Evolutionary conservation across 2,888 invertebrate genomes (phyloP).

Genomic region (Cheilosia variabilis): DNA sequence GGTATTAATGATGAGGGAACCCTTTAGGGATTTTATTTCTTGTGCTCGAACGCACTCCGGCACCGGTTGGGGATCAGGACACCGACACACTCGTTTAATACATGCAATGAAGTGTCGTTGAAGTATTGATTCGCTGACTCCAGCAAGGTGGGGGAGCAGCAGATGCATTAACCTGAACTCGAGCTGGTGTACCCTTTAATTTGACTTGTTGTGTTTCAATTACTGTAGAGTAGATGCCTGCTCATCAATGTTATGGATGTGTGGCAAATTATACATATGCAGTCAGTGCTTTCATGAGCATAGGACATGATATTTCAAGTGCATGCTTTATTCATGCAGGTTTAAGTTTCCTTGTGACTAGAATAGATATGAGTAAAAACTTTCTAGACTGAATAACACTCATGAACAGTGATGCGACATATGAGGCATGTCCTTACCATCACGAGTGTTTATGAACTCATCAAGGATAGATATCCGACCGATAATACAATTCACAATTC

Average conservation of each 20-base stretch:
- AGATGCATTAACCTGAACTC: conserved; percentile 15
- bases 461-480: conserved; percentile 15
- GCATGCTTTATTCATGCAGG: no score
- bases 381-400: neutral
- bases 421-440: no score
- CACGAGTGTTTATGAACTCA: neutral
- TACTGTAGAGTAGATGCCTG: conserved; percentile 25
- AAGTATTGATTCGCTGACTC: neutral
- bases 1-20: conserved; percentile 20
- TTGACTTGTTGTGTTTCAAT: conserved; percentile 43
- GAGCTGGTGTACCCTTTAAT: conserved; percentile 37
- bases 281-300: neutral
- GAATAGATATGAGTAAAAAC: neutral
- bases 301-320: neutral
- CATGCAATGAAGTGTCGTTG: conserved; percentile 1
- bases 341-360: neutral
- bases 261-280: neutral
- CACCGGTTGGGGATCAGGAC: neutral
- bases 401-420: no score
- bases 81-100: neutral
- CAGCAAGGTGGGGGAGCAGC: neutral
- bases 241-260: conserved; percentile 30
- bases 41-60: conserved; percentile 31
- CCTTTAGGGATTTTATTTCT: conserved; percentile 43
- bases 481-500: conserved; percentile 30